These are phyloP conservation scores for Podarcis siculus DNA, from an alignment of 2,797 vertebrate genomes.

Conservation along the genomic window DNA sequence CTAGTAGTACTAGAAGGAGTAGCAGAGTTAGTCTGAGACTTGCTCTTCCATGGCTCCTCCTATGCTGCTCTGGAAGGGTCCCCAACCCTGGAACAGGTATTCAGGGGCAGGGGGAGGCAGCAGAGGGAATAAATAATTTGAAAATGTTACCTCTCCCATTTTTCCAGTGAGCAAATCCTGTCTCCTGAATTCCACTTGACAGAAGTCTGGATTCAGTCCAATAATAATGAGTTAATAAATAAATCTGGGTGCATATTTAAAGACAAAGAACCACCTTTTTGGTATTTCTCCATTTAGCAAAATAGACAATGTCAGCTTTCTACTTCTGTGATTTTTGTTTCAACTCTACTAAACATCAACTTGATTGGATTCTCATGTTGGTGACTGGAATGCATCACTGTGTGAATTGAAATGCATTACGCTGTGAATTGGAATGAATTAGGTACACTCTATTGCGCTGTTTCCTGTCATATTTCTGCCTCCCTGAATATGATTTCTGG, in stretches of 20 bases:
- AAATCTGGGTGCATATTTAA: constrained; percentile 45
- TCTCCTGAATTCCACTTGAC: no score
- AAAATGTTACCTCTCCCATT: background rate
- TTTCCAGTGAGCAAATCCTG: no score
- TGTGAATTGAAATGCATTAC: constrained; percentile 77
- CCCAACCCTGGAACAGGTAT: no score
- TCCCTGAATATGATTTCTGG: constrained; percentile 66
- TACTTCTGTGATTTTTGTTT: constrained; percentile 75
- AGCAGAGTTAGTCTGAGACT: no score
- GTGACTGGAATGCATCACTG: constrained; percentile 65
- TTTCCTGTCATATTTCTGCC: constrained; percentile 67
- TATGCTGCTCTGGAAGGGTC: no score
- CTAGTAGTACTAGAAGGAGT: background rate
- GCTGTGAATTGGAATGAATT: constrained; percentile 77
- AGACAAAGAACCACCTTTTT: constrained; percentile 45
- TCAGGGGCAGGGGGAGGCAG: background rate
- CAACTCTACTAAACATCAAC: constrained; percentile 73
- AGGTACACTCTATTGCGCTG: constrained; percentile 65
- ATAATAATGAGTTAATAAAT: constrained; percentile 44
- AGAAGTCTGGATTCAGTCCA: no score
- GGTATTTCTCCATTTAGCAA: constrained; percentile 67
- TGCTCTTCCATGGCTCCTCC: no score
- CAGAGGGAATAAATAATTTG: background rate
- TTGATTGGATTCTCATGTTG: constrained; percentile 76
- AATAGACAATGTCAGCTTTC: constrained; percentile 71